Percentiles rank a stretch among this genome's conserved stretches.
Evolutionary conservation across 2,113 vertebrate species (phyloP).

Genomic region (Campylomormyrus numenius): DNA sequence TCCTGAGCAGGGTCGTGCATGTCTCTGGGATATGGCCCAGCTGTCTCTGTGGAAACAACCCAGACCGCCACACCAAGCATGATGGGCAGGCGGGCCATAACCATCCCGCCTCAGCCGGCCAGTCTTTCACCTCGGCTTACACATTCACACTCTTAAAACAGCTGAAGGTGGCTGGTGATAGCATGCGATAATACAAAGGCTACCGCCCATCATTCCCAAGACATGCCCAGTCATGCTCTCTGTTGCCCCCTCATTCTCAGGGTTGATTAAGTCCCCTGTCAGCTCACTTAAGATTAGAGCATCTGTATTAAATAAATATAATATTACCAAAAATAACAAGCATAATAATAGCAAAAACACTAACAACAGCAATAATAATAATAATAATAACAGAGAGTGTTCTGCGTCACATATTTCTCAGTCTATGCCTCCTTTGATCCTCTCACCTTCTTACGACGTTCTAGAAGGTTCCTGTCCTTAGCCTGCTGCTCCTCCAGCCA

Average conservation of each 20-base stretch:
- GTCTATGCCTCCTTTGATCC: not conserved
- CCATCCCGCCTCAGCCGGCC: not conserved
- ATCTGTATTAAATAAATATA: not conserved
- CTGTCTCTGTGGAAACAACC: conserved; percentile 35
- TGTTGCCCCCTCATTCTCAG: not conserved
- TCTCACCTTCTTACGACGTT: conserved; percentile 55
- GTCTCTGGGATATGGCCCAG: conserved; percentile 51
- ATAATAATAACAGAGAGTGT: not conserved
- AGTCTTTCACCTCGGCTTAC: not conserved
- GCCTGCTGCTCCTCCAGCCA: conserved; percentile 72
- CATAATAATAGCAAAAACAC: not conserved
- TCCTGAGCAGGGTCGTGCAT: conserved; percentile 64
- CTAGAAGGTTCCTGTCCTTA: conserved; percentile 31
- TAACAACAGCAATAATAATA: not conserved
- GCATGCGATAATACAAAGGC: conserved; percentile 2
- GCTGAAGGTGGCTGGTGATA: not conserved
- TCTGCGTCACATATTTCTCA: not conserved
- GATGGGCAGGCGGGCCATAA: not conserved
- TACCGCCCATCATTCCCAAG: not conserved
- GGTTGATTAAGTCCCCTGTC: conserved; percentile 1
- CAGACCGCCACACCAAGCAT: not conserved
- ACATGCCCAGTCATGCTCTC: not conserved
- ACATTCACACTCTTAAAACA: not conserved
- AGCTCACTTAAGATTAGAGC: not conserved
- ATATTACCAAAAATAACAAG: not conserved